Evolutionary conservation across 2,888 invertebrate species (phyloP), one percentile per base, ranked within the genome.

Genomic region (Drosophila mimica): DNA sequence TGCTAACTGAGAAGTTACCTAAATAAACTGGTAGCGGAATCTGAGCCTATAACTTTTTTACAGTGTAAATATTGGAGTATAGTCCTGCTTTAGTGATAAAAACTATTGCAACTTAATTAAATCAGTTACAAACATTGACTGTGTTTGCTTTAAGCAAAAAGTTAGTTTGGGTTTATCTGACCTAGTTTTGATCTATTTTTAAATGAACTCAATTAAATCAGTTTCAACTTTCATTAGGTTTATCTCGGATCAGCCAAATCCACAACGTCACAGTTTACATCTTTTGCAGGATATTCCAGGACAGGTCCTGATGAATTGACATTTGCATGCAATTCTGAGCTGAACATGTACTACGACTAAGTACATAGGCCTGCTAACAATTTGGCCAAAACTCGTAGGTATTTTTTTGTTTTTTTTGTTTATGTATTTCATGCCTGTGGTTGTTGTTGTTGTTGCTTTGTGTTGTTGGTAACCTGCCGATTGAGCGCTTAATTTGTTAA

Each of bases 401-500:
- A 51, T 49, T 36, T 38, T 28, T 13, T 36, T 30, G n/a, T 25
- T 25, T 25, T 25, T 25, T 1, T 25, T 25, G 25, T 54, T 52
- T 38, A 56, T 30, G 30, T 8, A 53, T 66, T 20, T 2, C 28
- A 20, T 34, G 20, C 51, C 20, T 74, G 57, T 52, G 62, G 53
- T 68, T 72, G 52, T 2, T 65, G 49, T 36, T 59, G 17, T 60
- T 52, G 57, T 58, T 49, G 49, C 15, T 8, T 51, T 51, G 30
- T 51, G 51, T 51, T 51, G 57, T 66, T 69, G 67, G 70, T 79
- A 69, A 75, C 84, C 82, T 87, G 81, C 75, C 89, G 88, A 91
- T 91, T 90, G 86, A 82, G 76, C 84, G 92, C 91, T 91, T 91
- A 91, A 91, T 91, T 91, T 91, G 89, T 88, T 91, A 89, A 91